A percentile compares a stretch with the other conserved stretches of the same genome.
Evolutionary conservation across 2,113 vertebrate genomes (phyloP).

Genomic region (Chionis minor): DNA sequence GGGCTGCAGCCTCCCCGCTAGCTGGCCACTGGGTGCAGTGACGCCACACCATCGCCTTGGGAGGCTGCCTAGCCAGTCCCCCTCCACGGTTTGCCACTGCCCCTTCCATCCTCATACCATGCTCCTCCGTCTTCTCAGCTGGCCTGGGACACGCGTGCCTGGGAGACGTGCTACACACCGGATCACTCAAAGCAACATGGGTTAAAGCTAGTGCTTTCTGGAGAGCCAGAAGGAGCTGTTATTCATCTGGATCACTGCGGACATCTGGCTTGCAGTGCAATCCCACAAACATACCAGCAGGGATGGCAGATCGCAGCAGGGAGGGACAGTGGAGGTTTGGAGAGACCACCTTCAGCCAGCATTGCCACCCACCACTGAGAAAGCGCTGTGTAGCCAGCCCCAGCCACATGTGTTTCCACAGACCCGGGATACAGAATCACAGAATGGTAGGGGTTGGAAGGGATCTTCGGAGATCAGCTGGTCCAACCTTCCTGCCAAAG

Average conservation of each 20-base stretch:
- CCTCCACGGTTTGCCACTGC: not conserved
- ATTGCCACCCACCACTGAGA: not conserved
- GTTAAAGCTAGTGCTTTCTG: not conserved
- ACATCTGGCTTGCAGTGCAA: not conserved
- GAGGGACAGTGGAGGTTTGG: not conserved
- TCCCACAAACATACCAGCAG: not conserved
- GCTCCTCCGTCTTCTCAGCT: not conserved
- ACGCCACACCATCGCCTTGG: fast-evolving
- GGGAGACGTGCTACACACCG: not conserved
- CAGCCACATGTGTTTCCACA: fast-evolving
- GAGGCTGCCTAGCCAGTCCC: not conserved
- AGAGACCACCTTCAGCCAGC: not conserved
- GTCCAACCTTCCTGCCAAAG: too few relatives aligned
- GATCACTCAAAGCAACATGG: fast-evolving
- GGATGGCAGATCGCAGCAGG: not conserved
- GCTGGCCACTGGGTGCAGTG: not conserved
- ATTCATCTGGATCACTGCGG: not conserved
- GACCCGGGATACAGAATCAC: not conserved
- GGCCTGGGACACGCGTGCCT: fast-evolving
- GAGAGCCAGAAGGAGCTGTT: not conserved
- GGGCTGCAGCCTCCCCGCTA: not conserved
- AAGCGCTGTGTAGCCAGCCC: fast-evolving
- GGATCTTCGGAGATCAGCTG: too few relatives aligned
- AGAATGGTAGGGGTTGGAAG: too few relatives aligned
- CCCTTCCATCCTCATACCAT: fast-evolving